phyloP scores from a whole-genome alignment of 2,113 vertebrate species.

The Chaetorhynchus papuensis region DNA sequence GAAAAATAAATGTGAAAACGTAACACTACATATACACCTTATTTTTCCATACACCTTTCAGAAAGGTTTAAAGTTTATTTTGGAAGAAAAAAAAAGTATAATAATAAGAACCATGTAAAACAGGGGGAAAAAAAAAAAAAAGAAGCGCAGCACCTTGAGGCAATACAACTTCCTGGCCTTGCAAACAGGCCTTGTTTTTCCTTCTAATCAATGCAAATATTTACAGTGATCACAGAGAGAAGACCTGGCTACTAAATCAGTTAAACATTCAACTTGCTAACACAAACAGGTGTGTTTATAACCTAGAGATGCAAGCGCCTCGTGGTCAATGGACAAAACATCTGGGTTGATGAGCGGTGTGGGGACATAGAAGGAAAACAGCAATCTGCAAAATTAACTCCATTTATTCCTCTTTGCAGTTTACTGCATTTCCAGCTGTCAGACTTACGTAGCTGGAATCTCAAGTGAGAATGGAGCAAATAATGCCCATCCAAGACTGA shows the following conservation, averaged over 20 bases:
- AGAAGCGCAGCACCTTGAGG: background rate
- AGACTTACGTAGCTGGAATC: background rate
- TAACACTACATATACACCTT: background rate
- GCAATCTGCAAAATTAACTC: background rate
- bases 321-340: background rate
- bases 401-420: background rate
- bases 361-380: background rate
- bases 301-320: background rate
- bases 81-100: background rate
- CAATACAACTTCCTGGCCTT: background rate
- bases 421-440: background rate
- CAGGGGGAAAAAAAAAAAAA: background rate
- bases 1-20: background rate
- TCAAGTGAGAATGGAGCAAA: background rate
- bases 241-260: background rate
- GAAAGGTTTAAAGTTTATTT: background rate
- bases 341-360: background rate
- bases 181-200: background rate
- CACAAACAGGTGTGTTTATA: background rate
- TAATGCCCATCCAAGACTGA: background rate
- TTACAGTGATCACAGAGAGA: background rate
- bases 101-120: rapidly evolving
- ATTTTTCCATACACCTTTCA: background rate
- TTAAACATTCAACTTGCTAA: background rate
- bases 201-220: background rate